Base-by-base conservation (phyloP, 2,113 vertebrate species). In the Xenus cinereus region DNA sequence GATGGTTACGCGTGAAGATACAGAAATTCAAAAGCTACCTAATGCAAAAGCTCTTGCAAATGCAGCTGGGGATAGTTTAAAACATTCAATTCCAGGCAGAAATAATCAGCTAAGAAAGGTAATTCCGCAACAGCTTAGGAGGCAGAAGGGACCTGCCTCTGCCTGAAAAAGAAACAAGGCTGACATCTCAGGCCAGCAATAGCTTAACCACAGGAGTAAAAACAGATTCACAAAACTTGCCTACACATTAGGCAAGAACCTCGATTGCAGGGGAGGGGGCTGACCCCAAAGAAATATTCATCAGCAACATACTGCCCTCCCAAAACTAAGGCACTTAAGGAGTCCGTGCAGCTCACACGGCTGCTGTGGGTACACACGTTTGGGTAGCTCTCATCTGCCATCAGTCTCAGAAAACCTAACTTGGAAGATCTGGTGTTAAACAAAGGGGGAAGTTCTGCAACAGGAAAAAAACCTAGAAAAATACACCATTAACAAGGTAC, bases 61-160 rank as follows among this genome's bases (percentile, higher is more conserved):
- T 0, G 4, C 13, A 54, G 59, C 37, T 74, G 41, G 39, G 46
- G n/a, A 69, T 11, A 63, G 37, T 43, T 95, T 66, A 84, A 81
- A 96, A 80, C 13, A 45, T 27, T 43, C 23, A 66, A 9, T 84
- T 84, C 54, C 78, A 32, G 51, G 8, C 73, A 93, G 71, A 94
- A 93, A 77, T 37, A 74, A 78, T 51, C 60, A 14, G 32, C 37
- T 62, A 50, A 87, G 50, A 80, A 77, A 86, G 33, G 15, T 46
- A 81, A 74, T 43, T 89, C 12, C 28, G 9, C 7, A 89, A 63
- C 14, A 87, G 17, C 51, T 74, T 2, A 74, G 24, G 33, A 35
- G 14, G 22, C 24, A 60, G 63, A 80, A 86, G 10, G 8, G 22
- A 85, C 35, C 32, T 22, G 8, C 7, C 37, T 79, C 21, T 45